These are phyloP conservation scores for Macrophya alboannulata DNA, from an alignment of 2,888 invertebrate species.

Conservation along the genomic window DNA sequence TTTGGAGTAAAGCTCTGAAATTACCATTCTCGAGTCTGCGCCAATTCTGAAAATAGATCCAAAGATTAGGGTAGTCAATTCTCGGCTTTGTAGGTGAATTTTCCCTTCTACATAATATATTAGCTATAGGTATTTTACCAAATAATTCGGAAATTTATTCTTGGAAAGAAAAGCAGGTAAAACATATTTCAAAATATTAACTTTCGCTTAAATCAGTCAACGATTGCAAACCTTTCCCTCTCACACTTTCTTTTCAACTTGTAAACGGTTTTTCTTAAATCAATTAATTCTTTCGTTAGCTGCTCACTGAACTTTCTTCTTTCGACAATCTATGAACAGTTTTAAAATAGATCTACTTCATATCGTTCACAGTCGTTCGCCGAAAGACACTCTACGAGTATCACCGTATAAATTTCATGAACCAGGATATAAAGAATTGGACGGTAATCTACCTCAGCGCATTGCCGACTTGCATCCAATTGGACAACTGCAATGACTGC, in stretches of 20 bases:
- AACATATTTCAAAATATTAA: not conserved
- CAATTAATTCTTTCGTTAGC: no score
- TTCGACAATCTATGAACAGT: not conserved
- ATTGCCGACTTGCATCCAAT: slow-evolving; percentile 91
- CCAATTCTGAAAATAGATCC: slow-evolving; percentile 63
- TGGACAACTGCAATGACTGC: slow-evolving; percentile 89
- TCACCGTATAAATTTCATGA: slow-evolving; percentile 92
- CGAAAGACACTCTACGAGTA: slow-evolving; percentile 98
- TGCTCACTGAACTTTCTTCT: not conserved
- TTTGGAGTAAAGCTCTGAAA: slow-evolving; percentile 57
- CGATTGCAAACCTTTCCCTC: no score
- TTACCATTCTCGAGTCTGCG: slow-evolving; percentile 57
- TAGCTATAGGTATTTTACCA: not conserved
- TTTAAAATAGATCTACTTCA: not conserved
- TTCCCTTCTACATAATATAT: not conserved
- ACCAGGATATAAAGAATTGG: slow-evolving; percentile 89
- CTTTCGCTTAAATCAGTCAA: no score
- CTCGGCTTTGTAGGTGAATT: not conserved
- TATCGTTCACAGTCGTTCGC: slow-evolving; percentile 86
- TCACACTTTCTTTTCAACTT: not conserved
- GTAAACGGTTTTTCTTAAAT: not conserved
- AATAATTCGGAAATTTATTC: not conserved
- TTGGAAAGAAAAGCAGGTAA: not conserved
- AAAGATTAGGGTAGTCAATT: not conserved
- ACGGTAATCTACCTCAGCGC: slow-evolving; percentile 92